A percentile compares a stretch with the other conserved stretches of the same genome.
Conservation (phyloP, 2,888 invertebrate species). For the Euclidia mi region DNA sequence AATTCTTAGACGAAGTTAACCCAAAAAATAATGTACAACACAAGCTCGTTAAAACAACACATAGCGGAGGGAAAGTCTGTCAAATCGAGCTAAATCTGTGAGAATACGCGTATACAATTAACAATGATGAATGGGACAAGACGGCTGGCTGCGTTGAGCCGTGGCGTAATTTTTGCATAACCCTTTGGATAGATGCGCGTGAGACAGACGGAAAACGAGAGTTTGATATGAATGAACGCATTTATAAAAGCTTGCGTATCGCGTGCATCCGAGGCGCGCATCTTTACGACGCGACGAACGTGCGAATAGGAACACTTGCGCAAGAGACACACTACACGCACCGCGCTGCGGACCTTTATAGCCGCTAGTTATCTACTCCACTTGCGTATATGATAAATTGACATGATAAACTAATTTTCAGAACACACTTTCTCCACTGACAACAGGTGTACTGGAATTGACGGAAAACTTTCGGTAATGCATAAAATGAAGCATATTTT, state of each 20-base stretch:
- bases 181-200: slow-evolving; percentile 56
- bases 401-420: slow-evolving; percentile 59
- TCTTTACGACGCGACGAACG: slow-evolving; percentile 62
- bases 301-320: slow-evolving; percentile 85
- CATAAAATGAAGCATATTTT: background rate
- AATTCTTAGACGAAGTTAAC: background rate
- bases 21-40: slow-evolving; percentile 9
- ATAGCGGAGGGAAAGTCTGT: slow-evolving; percentile 58
- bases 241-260: slow-evolving; percentile 45
- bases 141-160: slow-evolving; percentile 42
- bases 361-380: slow-evolving; percentile 58
- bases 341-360: slow-evolving; percentile 65
- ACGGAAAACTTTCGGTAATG: slow-evolving; percentile 11
- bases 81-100: slow-evolving; percentile 59
- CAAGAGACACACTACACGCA: no score
- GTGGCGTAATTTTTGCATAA: slow-evolving; percentile 80
- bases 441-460: slow-evolving; percentile 14
- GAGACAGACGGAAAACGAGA: slow-evolving; percentile 64
- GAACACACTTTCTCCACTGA: slow-evolving; percentile 41
- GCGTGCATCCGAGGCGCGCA: slow-evolving; percentile 59
- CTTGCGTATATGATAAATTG: slow-evolving; percentile 67
- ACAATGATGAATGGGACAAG: slow-evolving; percentile 64
- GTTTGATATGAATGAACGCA: slow-evolving; percentile 51
- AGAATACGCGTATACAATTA: slow-evolving; percentile 63
- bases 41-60: slow-evolving; percentile 24